phyloP scores from a whole-genome alignment of 2,888 invertebrate species.

The Drosophila trichaetosa region DNA sequence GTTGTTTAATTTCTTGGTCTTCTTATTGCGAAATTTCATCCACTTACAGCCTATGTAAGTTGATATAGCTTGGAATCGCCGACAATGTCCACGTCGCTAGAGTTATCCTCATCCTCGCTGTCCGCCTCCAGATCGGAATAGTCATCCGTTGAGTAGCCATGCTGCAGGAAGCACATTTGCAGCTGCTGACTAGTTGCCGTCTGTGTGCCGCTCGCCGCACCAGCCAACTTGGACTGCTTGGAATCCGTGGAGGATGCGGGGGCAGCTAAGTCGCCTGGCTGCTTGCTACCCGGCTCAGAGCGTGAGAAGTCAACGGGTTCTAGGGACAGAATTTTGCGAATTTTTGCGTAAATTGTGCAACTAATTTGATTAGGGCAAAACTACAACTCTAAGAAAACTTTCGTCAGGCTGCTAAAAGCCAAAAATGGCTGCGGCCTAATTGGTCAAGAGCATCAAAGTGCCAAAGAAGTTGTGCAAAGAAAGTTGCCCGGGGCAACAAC shows the following conservation, averaged over 20 bases:
- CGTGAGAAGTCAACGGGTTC: conserved; percentile 85
- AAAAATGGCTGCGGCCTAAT: conserved; percentile 55
- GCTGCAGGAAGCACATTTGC: conserved; percentile 77
- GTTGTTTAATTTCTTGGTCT: neutral
- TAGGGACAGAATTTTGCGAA: conserved; percentile 58
- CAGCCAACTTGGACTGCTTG: conserved; percentile 51
- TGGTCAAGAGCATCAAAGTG: conserved; percentile 45
- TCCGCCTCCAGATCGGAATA: conserved; percentile 83
- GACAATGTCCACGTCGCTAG: conserved; percentile 85
- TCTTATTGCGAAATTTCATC: conserved; percentile 5
- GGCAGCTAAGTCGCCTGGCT: conserved; percentile 47
- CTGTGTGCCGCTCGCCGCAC: conserved; percentile 13
- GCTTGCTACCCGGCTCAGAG: conserved; percentile 72
- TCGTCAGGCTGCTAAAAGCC: conserved; percentile 44
- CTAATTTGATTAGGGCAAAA: conserved; percentile 65
- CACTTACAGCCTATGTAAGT: conserved; percentile 76
- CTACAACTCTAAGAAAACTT: conserved; percentile 59
- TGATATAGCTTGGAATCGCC: conserved; percentile 84
- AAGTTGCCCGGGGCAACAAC: conserved; percentile 20
- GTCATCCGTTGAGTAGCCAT: conserved; percentile 84
- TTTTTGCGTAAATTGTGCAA: conserved; percentile 46
- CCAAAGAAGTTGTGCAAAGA: conserved; percentile 55
- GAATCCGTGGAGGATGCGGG: conserved; percentile 41
- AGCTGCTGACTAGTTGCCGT: conserved; percentile 62
- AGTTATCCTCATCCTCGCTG: conserved; percentile 82